Evolutionary conservation across 2,113 vertebrate species (phyloP).

Genomic region (Glareola pratincola): DNA sequence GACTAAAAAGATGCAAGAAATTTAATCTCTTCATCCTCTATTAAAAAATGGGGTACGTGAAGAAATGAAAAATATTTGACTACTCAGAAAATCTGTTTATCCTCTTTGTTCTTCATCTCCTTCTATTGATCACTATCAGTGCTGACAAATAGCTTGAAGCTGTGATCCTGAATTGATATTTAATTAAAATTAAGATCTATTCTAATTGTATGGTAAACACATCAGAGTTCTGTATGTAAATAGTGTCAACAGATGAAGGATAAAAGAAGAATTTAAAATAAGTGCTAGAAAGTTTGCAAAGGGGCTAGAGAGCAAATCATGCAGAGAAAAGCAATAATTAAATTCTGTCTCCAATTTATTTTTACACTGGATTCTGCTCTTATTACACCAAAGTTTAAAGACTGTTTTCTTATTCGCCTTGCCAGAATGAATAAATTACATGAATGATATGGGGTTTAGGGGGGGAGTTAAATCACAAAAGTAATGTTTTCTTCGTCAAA

Average conservation of each 20-base stretch:
- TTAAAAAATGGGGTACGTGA: constrained; percentile 36
- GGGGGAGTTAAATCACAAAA: background rate
- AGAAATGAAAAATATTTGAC: constrained; percentile 50
- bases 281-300: constrained; percentile 69
- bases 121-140: constrained; percentile 72
- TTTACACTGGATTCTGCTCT: constrained; percentile 66
- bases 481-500: constrained; percentile 15
- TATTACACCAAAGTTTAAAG: constrained; percentile 54
- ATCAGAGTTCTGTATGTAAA: constrained; percentile 72
- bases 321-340: constrained; percentile 75
- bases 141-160: constrained; percentile 66
- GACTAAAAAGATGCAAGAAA: constrained; percentile 52
- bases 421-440: constrained; percentile 47
- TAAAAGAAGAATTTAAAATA: constrained; percentile 73
- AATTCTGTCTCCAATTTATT: constrained; percentile 68
- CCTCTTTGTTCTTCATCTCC: constrained; percentile 64
- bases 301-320: constrained; percentile 50
- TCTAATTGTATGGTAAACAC: constrained; percentile 76
- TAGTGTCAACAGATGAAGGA: constrained; percentile 72
- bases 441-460: background rate
- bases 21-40: constrained; percentile 51
- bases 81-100: constrained; percentile 54
- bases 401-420: constrained; percentile 57
- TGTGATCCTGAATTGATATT: constrained; percentile 74
- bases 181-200: constrained; percentile 78